Evolutionary conservation across 2,888 invertebrate species (phyloP).

Genomic region (Xestia ashworthii): DNA sequence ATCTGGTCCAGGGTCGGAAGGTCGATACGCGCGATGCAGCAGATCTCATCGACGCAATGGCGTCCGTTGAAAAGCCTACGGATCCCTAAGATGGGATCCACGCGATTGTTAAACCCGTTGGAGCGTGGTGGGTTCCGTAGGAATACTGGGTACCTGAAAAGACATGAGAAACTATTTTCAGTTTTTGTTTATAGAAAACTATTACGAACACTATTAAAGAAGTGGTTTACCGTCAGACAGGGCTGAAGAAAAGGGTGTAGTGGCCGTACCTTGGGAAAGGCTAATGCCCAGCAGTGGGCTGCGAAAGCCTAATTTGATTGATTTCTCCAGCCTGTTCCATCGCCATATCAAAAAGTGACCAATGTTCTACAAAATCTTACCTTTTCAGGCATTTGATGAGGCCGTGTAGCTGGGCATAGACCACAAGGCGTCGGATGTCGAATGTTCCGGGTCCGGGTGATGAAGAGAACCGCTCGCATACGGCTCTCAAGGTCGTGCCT

Average conservation of each 20-base stretch:
- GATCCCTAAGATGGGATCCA: conserved; percentile 83
- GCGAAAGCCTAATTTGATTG: neutral
- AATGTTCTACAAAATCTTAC: conserved; percentile 64
- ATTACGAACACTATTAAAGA: neutral
- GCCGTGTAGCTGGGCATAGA: conserved; percentile 91
- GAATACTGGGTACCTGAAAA: conserved; percentile 83
- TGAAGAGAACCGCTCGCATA: conserved; percentile 80
- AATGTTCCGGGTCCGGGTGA: conserved; percentile 72
- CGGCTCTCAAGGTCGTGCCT: conserved; percentile 83
- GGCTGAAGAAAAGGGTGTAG: neutral
- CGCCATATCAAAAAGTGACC: neutral
- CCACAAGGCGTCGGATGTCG: conserved; percentile 89
- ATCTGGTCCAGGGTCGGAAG: conserved; percentile 94
- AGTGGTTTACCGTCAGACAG: neutral
- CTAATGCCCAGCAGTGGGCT: neutral
- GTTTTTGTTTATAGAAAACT: neutral
- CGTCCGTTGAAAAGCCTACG: conserved; percentile 94
- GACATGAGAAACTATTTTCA: neutral
- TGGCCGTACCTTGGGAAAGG: neutral
- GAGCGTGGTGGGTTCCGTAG: conserved; percentile 73
- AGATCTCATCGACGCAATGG: conserved; percentile 97
- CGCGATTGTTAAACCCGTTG: conserved; percentile 76
- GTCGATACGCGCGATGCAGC: conserved; percentile 95
- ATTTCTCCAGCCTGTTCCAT: neutral
- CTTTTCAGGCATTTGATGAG: conserved; percentile 91